These are phyloP conservation scores for Siphlonurus alternatus DNA, from an alignment of 2,888 invertebrate genomes.

Conservation along the genomic window DNA sequence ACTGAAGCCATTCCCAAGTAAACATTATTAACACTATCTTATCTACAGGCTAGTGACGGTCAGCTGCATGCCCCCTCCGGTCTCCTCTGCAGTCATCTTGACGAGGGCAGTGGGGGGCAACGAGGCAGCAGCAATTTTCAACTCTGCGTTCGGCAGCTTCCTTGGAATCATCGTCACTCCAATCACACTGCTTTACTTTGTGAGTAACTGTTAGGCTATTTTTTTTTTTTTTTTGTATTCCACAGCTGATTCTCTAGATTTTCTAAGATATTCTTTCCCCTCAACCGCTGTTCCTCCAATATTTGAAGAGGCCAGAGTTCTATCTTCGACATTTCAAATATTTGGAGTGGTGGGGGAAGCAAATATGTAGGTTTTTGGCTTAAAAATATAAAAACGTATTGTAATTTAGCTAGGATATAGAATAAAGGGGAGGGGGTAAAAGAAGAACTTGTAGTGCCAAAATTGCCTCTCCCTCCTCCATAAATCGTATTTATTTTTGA, in stretches of 20 bases:
- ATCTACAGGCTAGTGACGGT: slow-evolving; percentile 31
- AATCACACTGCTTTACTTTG: slow-evolving; percentile 30
- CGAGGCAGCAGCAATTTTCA: slow-evolving; percentile 40
- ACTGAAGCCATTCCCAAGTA: too few relatives aligned
- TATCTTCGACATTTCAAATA: too few relatives aligned
- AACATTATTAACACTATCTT: too few relatives aligned
- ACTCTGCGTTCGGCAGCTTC: slow-evolving; percentile 39
- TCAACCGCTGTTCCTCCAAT: background rate
- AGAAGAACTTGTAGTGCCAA: too few relatives aligned
- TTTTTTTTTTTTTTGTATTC: background rate
- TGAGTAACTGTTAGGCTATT: slow-evolving; percentile 27
- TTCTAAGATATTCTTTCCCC: too few relatives aligned
- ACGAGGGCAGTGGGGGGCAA: slow-evolving; percentile 39
- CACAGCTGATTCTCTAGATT: too few relatives aligned
- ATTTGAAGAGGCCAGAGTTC: background rate
- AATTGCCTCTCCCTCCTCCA: too few relatives aligned
- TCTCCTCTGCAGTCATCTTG: slow-evolving; percentile 39
- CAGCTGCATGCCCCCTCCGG: slow-evolving; percentile 41
- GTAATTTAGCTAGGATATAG: background rate
- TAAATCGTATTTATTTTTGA: too few relatives aligned
- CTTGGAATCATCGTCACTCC: slow-evolving; percentile 37
- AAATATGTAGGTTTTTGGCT: background rate
- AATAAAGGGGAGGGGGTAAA: background rate
- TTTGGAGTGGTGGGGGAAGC: too few relatives aligned
- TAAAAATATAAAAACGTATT: background rate